phyloP scores from a whole-genome alignment of 2,113 vertebrate species.

The Podarcis raffonei region DNA sequence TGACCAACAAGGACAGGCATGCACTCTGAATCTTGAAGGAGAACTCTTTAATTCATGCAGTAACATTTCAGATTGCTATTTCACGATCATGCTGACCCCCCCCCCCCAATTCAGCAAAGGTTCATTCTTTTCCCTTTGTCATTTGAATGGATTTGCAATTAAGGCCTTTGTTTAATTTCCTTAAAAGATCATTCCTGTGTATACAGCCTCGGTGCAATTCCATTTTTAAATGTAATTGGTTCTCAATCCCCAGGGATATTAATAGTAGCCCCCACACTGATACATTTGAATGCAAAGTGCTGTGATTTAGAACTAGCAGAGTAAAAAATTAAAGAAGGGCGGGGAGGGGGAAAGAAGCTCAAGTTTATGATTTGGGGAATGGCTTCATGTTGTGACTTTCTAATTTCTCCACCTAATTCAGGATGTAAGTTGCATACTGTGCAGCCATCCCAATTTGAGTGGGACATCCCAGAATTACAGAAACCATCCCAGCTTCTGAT shows the following conservation, averaged over 20 bases:
- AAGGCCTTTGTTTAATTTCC: slow-evolving; percentile 74
- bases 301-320: slow-evolving; percentile 63
- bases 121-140: slow-evolving; percentile 65
- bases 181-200: slow-evolving; percentile 76
- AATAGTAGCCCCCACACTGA: slow-evolving; percentile 65
- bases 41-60: slow-evolving; percentile 54
- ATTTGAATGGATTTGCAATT: slow-evolving; percentile 73
- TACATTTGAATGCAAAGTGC: slow-evolving; percentile 65
- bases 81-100: slow-evolving; percentile 37
- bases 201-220: slow-evolving; percentile 51
- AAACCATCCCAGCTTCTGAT: too few relatives aligned
- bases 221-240: slow-evolving; percentile 74
- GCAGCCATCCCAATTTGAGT: too few relatives aligned
- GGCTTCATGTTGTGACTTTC: slow-evolving; percentile 31
- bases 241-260: slow-evolving; percentile 71
- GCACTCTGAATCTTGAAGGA: slow-evolving; percentile 17
- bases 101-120: slow-evolving; percentile 54
- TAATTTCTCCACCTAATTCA: background rate
- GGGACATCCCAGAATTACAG: too few relatives aligned
- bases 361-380: slow-evolving; percentile 28
- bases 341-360: slow-evolving; percentile 21
- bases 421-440: background rate
- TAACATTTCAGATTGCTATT: slow-evolving; percentile 64
- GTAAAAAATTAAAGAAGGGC: slow-evolving; percentile 50
- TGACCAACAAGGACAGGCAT: slow-evolving; percentile 36